Conservation (phyloP, 2,113 vertebrate species). For the Cololabis saira region DNA sequence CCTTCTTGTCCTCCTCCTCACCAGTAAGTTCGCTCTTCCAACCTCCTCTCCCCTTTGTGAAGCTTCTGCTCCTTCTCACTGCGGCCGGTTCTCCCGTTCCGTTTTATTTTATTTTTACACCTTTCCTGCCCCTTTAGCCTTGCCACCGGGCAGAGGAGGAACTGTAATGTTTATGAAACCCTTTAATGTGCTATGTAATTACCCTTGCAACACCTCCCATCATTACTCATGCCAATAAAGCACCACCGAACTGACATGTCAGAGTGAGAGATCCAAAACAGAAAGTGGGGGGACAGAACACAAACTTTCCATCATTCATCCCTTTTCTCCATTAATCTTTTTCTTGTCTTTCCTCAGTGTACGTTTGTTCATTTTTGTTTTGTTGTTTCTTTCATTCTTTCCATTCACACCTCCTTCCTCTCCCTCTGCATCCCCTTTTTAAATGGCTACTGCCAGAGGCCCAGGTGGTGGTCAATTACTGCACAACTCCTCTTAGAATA, state of each 20-base stretch:
- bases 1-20: slow-evolving; percentile 31
- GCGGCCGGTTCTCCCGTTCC: slow-evolving; percentile 57
- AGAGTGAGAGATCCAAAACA: slow-evolving; percentile 48
- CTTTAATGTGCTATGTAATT: slow-evolving; percentile 86
- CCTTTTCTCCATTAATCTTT: slow-evolving; percentile 51
- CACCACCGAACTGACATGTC: slow-evolving; percentile 76
- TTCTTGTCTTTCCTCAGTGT: slow-evolving; percentile 52
- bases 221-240: slow-evolving; percentile 82
- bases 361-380: slow-evolving; percentile 62
- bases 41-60: slow-evolving; percentile 45
- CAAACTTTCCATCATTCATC: slow-evolving; percentile 63
- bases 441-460: slow-evolving; percentile 70
- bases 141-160: slow-evolving; percentile 78
- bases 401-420: slow-evolving; percentile 49
- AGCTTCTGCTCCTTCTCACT: slow-evolving; percentile 41
- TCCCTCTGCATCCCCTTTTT: slow-evolving; percentile 37
- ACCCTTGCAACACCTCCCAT: slow-evolving; percentile 79
- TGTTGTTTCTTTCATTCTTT: slow-evolving; percentile 69
- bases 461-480: slow-evolving; percentile 77
- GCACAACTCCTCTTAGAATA: slow-evolving; percentile 70
- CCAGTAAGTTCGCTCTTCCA: slow-evolving; percentile 36
- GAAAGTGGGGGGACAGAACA: slow-evolving; percentile 17
- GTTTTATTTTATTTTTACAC: slow-evolving; percentile 49
- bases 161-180: slow-evolving; percentile 82
- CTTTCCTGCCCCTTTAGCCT: slow-evolving; percentile 68